Evolutionary conservation across 2,113 vertebrate species (phyloP), one percentile per base, ranked within the genome.

Genomic region (Neopipo cinnamomea): DNA sequence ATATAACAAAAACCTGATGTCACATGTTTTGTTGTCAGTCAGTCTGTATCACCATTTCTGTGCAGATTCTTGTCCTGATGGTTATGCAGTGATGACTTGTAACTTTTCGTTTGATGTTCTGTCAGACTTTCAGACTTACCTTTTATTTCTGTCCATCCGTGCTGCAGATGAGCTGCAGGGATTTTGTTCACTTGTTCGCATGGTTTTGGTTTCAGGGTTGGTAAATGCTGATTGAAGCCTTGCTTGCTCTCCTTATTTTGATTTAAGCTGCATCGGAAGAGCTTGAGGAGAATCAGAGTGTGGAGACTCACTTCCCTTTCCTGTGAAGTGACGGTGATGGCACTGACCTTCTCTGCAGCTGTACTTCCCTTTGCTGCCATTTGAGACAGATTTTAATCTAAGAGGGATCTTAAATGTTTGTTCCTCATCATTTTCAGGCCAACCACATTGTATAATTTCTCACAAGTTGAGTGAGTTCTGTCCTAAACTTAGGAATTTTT

Each of bases 281-380:
- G 88, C 85, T 91, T 94, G 93, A 94, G 85, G 88, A 56, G 88
- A 92, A 91, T 92, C 88, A 89, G 89, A 85, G 88, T 68, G 35
- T 92, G 68, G 76, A 89, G 52, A 72, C 80, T 96, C 21, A 8
- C 52, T 97, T 97, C 96, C 90, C 61, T 89, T 94, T 94, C 92
- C 93, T 93, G 90, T 53, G 23, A 52, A 93, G 65, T 91, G 92
- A 86, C 1, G 8, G 49, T 67, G 76, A 59, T 49, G 76, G 73
- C 68, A 42, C 80, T 72, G 95, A 82, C 88, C 83, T 91, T 79
- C 82, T 52, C 70, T 87, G 88, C 77, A 89, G 91, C 89, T 95
- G 13, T 73, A 46, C 87, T 96, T 96, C 84, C 76, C 46, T 85
- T 73, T 89, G 77, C 93, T 95, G 91, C 91, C 87, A 70, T 85